Base-by-base conservation (phyloP, 2,888 invertebrate genomes). In the Notodonta ziczac region DNA sequence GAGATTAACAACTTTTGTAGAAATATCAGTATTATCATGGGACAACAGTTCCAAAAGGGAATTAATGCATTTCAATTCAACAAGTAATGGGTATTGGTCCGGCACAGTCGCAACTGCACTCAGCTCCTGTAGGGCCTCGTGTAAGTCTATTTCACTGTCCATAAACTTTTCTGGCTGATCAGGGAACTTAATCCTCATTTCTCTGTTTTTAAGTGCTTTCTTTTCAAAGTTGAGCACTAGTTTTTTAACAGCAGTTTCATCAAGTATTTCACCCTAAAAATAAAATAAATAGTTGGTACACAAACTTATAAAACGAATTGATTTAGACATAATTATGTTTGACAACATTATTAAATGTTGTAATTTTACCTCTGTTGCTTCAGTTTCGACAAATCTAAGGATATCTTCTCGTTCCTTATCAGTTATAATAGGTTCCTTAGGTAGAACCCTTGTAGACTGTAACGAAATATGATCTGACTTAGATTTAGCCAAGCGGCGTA, bases 141-240 rank as follows among this genome's bases (percentile, higher is more conserved):
- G 97, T 63, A 99, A 90, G 86, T 99, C 98, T 50, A 99, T 94
- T 93, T 99, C 99, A 63, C 99, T 99, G 77, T 99, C 97, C 97
- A 99, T 99, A 86, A 99, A 99, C 94, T 99, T 99, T 85, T 99
- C 98, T 8, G 99, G 98, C 79, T 97, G 96, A 84, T 99, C 99
- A 0, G 99, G 98, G 88, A 98, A 99, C 89, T 99, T 99, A 13
- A 99, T 99, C 69, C 99, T 95, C 97, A 99, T 98, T 91, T 99
- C 99, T 85, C 99, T 97, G 87, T 99, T 99, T 82, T 96, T 97
- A 9, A 98, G 93, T 57, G 97, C 97, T 81, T 98, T 96, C 86
- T 99, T 99, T 83, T 99, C 99, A 94, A 99, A 98, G 67, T 97
- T 95, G 13, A 99, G 93, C 32, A 99, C 96, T 83, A 99, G 95